A percentile compares a stretch with the other conserved stretches of the same genome.
Evolutionary conservation across 2,888 invertebrate genomes (phyloP).

Genomic region (Falcaria lacertinaria): DNA sequence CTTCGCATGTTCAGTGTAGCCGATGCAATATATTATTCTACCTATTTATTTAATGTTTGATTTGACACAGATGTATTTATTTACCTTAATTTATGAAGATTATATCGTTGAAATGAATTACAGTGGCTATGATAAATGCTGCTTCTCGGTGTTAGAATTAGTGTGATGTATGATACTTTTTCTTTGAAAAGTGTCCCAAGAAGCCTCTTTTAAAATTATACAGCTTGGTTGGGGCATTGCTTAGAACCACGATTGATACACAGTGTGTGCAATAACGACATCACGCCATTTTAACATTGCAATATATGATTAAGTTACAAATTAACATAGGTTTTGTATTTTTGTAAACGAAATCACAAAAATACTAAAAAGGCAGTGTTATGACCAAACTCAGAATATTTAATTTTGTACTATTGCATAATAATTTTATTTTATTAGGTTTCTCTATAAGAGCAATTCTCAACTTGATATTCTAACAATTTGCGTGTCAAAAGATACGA

Average conservation of each 20-base stretch:
- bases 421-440: neutral
- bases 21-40: constrained; percentile 11
- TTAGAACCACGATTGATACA: constrained; percentile 8
- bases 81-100: constrained; percentile 40
- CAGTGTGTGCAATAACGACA: neutral
- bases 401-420: neutral
- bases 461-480: too few species aligned
- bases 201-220: constrained; percentile 47
- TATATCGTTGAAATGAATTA: constrained; percentile 29
- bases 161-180: constrained; percentile 10
- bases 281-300: neutral
- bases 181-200: constrained; percentile 38
- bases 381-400: neutral
- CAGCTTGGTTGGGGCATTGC: constrained; percentile 49
- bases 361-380: neutral
- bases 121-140: constrained; percentile 47
- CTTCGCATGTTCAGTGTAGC: constrained; percentile 16
- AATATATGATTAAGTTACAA: neutral
- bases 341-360: neutral
- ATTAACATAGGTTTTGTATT: constrained; percentile 1
- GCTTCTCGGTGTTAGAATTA: constrained; percentile 25
- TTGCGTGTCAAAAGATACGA: neutral
- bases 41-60: constrained; percentile 48
- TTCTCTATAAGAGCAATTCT: too few species aligned
- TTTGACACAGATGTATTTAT: constrained; percentile 55